phyloP scores from a whole-genome alignment of 2,113 vertebrate genomes.

The Prochilodus magdalenae region DNA sequence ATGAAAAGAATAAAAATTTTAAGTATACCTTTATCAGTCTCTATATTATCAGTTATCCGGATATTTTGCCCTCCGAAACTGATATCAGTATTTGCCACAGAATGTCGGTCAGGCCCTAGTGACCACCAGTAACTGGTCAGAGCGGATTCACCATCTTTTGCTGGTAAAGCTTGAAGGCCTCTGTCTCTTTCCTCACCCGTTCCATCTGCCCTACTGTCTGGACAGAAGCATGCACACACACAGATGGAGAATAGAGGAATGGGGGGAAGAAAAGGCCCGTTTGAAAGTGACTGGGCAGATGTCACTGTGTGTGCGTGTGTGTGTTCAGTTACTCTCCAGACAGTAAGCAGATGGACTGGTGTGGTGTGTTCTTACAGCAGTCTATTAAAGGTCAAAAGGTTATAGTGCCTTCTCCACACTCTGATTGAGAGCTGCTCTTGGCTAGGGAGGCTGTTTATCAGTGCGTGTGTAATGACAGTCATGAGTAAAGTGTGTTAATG shows the following conservation, averaged over 20 bases:
- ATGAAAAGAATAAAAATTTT: too few species aligned
- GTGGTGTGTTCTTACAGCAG: slow-evolving; percentile 24
- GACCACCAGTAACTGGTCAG: not conserved
- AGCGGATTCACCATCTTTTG: not conserved
- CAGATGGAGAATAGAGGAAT: slow-evolving; percentile 5
- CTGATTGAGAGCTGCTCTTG: not conserved
- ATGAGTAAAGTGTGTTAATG: not conserved
- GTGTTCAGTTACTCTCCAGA: slow-evolving; percentile 37
- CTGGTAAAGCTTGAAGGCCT: not conserved
- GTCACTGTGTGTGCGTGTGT: slow-evolving; percentile 15
- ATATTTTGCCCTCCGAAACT: too few species aligned
- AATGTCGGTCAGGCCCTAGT: not conserved
- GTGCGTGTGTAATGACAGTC: not conserved
- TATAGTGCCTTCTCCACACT: not conserved
- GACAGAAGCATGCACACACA: not conserved
- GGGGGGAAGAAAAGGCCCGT: not conserved
- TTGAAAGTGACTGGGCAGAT: slow-evolving; percentile 37
- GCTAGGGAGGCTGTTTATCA: not conserved
- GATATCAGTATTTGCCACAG: too few species aligned
- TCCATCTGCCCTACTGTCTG: slow-evolving; percentile 7
- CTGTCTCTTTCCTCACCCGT: not conserved
- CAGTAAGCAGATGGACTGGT: slow-evolving; percentile 8
- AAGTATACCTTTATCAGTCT: too few species aligned
- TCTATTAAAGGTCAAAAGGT: slow-evolving; percentile 18
- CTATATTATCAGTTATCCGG: too few species aligned